phyloP scores from a whole-genome alignment of 2,113 vertebrate species.

The Oncorhynchus masou region DNA sequence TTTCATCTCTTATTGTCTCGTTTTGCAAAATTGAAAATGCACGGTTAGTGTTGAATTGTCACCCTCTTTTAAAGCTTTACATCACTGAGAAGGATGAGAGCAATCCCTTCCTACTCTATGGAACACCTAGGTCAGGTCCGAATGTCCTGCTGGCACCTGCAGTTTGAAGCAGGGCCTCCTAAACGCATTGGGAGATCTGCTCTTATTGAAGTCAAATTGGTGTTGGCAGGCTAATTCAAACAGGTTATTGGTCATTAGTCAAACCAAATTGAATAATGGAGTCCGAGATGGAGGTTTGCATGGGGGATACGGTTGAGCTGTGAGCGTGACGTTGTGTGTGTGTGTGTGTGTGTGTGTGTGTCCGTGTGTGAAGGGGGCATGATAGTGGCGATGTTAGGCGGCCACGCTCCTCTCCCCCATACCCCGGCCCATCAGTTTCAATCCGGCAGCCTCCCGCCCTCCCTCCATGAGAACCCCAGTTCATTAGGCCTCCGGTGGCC shows the following conservation, averaged over 20 bases:
- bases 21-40: too few relatives aligned
- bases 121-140: background rate
- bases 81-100: background rate
- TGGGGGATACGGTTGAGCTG: slow-evolving; percentile 22
- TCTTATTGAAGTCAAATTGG: slow-evolving; percentile 62
- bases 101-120: background rate
- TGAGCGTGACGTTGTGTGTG: background rate
- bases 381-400: slow-evolving; percentile 40
- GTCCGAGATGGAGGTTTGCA: slow-evolving; percentile 36
- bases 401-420: slow-evolving; percentile 45
- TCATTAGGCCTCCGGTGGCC: slow-evolving; percentile 58
- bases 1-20: too few relatives aligned
- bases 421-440: slow-evolving; percentile 73
- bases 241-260: slow-evolving; percentile 68
- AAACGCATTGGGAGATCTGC: slow-evolving; percentile 14
- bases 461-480: slow-evolving; percentile 52
- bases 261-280: slow-evolving; percentile 78
- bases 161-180: too few relatives aligned
- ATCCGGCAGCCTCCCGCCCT: slow-evolving; percentile 63
- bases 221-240: slow-evolving; percentile 76
- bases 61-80: background rate
- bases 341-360: slow-evolving; percentile 11
- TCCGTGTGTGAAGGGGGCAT: slow-evolving; percentile 21
- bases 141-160: background rate
- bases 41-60: background rate